Evolutionary conservation across 2,797 vertebrate genomes (phyloP).

Genomic region (Helicolenus hilgendorfi): DNA sequence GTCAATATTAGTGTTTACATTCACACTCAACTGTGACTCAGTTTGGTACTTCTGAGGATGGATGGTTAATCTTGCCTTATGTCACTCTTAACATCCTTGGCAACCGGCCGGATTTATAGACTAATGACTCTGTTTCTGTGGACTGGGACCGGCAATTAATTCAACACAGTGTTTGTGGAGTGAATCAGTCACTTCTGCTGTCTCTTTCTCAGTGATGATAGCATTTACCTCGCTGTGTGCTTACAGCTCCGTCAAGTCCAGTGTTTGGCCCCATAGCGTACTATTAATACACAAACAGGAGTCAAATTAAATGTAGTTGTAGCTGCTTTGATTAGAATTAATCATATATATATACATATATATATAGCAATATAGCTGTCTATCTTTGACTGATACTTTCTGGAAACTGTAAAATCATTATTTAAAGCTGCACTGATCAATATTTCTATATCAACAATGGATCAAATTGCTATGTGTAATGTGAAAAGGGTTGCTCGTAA

Average conservation of each 20-base stretch:
- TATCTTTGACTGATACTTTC: neutral
- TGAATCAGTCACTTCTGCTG: conserved; percentile 52
- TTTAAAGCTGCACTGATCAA: neutral
- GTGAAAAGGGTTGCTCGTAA: neutral
- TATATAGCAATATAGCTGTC: neutral
- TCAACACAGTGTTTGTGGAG: conserved; percentile 54
- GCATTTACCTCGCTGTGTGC: conserved; percentile 6
- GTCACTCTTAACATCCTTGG: conserved; percentile 79
- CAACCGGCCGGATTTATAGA: conserved; percentile 79
- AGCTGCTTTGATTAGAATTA: neutral
- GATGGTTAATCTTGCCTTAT: conserved; percentile 80
- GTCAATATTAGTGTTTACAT: conserved; percentile 84
- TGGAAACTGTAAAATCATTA: neutral
- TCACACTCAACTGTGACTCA: conserved; percentile 70
- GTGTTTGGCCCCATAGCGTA: neutral
- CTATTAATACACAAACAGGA: neutral
- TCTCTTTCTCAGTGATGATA: neutral
- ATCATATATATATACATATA: too few species aligned
- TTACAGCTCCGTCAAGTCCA: neutral
- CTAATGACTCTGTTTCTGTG: conserved; percentile 72
- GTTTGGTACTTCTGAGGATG: conserved; percentile 77
- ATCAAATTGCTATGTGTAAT: neutral
- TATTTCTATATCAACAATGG: neutral
- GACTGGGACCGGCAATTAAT: conserved; percentile 75
- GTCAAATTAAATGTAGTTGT: neutral